Evolutionary conservation across 2,888 invertebrate species (phyloP).

Genomic region (Camponotus fellah): DNA sequence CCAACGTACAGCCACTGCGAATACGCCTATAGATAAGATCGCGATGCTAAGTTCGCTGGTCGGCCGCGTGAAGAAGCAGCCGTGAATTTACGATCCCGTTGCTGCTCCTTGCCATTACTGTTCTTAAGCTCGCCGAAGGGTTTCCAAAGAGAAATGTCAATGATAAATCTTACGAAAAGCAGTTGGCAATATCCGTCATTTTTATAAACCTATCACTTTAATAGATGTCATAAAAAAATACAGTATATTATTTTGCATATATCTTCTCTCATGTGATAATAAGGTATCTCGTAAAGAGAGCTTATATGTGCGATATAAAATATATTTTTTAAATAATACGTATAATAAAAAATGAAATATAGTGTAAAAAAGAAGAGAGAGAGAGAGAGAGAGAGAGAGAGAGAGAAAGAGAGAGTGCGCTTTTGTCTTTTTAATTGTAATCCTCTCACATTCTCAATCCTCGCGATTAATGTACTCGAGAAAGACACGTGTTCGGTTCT

Average conservation of each 20-base stretch:
- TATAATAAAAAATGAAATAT: not conserved
- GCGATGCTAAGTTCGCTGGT: constrained; percentile 66
- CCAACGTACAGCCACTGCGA: constrained; percentile 55
- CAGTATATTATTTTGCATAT: not conserved
- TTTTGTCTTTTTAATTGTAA: not conserved
- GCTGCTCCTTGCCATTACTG: constrained; percentile 35
- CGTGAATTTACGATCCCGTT: constrained; percentile 68
- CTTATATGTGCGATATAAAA: not conserved
- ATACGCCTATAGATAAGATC: constrained; percentile 69
- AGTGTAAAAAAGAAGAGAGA: not conserved
- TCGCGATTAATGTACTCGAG: constrained; percentile 15
- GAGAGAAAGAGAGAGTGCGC: no score
- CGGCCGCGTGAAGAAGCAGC: constrained; percentile 63
- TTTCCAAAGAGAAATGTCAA: constrained; percentile 11
- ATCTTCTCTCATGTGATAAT: not conserved
- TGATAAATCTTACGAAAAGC: not conserved
- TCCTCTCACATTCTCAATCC: not conserved
- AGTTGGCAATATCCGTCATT: not conserved
- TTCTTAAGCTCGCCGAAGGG: not conserved
- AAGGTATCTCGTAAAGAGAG: not conserved
- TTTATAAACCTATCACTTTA: not conserved
- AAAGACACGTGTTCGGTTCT: constrained; percentile 9
- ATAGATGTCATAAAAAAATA: not conserved
- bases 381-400: no score
- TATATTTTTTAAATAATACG: not conserved